Evolutionary conservation across 2,113 vertebrate species (phyloP), one percentile per base, ranked within the genome.

Genomic region (Calidris pugnax): DNA sequence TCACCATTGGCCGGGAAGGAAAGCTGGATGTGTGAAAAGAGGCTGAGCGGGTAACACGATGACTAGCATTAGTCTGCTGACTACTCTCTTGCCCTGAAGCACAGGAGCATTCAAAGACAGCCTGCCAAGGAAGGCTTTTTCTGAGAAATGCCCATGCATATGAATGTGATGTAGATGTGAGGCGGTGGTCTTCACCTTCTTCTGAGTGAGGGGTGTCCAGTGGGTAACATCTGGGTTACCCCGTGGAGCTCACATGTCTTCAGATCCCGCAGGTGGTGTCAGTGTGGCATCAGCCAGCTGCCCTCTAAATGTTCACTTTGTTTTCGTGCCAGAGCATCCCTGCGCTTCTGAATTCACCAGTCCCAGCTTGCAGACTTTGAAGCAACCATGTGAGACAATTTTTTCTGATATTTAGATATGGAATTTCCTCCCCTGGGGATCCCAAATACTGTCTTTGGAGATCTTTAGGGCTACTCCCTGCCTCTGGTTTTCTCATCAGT

Each of bases 161-260:
- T 3, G 35, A 53, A 4, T 1, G 7, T 2, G 4, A 9, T 11
- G 23, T 11, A 73, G 19, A 11, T 26, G 7, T 6, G 18, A 59
- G 6, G 7, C 0, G 1, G 22, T 43, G 21, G 7, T 41, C 37
- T 63, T 28, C 30, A 63, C 16, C 28, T 30, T 63, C 28, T 18
- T 33, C 73, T 21, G 37, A 72, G 47, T 37, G 48, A 55, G 48
- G 43, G 48, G 4, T 7, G 6, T 10, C 33, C 30, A 3, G 13
- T 11, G 37, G 23, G 45, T 57, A 22, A 23, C 41, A 20, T 17
- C 18, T 16, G 43, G 33, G 14, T 59, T 59, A 63, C 12, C 17
- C 60, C 8, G 11, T 15, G 22, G 39, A 77, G 27, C 47, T 80
- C 50, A 32, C 11, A 3, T 1, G 5, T 33, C 67, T 64, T 7